phyloP scores from a whole-genome alignment of 2,113 vertebrate genomes.

The Dipodomys spectabilis region DNA sequence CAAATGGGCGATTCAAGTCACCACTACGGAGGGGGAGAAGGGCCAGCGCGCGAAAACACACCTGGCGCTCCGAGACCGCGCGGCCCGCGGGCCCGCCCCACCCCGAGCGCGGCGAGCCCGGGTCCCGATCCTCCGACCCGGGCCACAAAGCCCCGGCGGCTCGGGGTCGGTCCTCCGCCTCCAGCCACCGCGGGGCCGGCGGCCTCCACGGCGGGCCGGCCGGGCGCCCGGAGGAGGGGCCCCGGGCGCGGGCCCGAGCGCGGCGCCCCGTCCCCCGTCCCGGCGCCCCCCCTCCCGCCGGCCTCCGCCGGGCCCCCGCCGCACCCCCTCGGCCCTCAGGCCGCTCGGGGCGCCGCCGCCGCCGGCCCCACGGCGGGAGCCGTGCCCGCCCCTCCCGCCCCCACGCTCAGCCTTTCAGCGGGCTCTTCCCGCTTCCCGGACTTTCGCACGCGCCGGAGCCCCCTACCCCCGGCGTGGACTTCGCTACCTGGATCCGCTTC shows the following conservation, averaged over 20 bases:
- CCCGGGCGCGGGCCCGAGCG: background rate
- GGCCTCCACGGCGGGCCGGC: background rate
- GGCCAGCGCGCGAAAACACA: background rate
- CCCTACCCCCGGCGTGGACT: background rate
- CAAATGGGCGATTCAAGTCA: background rate
- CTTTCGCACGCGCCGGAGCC: background rate
- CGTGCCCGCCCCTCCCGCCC: background rate
- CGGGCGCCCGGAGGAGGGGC: background rate
- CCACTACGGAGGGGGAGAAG: background rate
- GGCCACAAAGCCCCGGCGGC: constrained; percentile 64
- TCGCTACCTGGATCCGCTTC: constrained; percentile 96
- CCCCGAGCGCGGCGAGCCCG: no score
- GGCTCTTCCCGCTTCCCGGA: background rate
- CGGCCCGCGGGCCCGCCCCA: background rate
- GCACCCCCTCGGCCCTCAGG: constrained; percentile 12
- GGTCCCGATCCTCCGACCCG: no score
- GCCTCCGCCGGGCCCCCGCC: background rate
- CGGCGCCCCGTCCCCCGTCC: background rate
- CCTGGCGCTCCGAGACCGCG: background rate
- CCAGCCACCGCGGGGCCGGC: background rate
- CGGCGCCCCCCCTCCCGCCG: no score
- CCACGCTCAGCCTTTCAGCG: background rate
- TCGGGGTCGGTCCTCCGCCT: background rate
- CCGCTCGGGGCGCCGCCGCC: constrained; percentile 10
- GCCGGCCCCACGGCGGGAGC: background rate